Evolutionary conservation across 2,797 vertebrate genomes (phyloP).

Genomic region (Steatocranus sp.): DNA sequence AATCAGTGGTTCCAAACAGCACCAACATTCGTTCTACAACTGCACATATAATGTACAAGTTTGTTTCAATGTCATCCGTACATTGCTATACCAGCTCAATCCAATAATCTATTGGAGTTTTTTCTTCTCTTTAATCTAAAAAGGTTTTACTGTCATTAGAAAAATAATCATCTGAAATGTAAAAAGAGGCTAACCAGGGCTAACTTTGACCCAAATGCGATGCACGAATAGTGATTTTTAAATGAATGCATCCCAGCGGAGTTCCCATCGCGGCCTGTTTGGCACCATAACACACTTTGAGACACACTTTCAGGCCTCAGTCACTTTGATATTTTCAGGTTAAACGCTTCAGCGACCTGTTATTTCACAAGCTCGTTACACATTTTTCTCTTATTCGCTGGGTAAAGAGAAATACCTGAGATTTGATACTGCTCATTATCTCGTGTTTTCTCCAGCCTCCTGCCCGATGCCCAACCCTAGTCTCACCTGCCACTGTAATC

Average conservation of each 20-base stretch:
- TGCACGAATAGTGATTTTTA: conserved; percentile 1
- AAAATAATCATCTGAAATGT: not conserved
- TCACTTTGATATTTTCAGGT: conserved; percentile 29
- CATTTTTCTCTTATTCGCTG: not conserved
- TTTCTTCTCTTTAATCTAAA: not conserved
- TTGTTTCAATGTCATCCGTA: not conserved
- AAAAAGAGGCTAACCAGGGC: conserved; percentile 22
- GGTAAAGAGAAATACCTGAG: not conserved
- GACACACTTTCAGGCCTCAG: conserved; percentile 30
- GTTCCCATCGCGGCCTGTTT: conserved; percentile 3
- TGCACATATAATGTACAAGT: not conserved
- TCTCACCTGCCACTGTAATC: conserved; percentile 43
- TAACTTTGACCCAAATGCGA: conserved; percentile 37
- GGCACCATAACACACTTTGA: conserved; percentile 50
- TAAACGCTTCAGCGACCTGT: not conserved
- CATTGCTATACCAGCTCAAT: not conserved
- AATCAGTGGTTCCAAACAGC: not conserved
- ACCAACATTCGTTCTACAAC: not conserved
- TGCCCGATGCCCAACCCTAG: not conserved
- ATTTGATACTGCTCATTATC: not conserved
- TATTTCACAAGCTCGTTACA: not conserved
- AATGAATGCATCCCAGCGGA: conserved; percentile 20
- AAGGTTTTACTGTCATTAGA: not conserved
- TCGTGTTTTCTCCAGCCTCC: not conserved
- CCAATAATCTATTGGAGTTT: not conserved